A percentile compares a stretch with the other conserved stretches of the same genome.
Conservation (phyloP, 2,797 vertebrate genomes). For the Channa striata region DNA sequence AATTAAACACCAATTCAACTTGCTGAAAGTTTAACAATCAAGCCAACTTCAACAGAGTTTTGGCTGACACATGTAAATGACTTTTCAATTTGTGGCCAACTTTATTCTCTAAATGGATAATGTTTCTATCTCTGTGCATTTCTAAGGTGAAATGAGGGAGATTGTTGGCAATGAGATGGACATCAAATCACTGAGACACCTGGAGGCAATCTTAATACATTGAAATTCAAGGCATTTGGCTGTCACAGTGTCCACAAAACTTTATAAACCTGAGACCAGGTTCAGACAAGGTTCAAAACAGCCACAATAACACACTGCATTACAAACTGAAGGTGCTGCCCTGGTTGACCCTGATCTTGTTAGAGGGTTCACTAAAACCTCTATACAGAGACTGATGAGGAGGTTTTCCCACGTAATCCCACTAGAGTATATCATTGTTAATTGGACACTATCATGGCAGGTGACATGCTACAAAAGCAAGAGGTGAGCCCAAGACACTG, state of each 20-base stretch:
- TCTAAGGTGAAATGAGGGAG: neutral
- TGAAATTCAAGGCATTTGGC: neutral
- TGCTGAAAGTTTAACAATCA: neutral
- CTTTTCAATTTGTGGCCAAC: neutral
- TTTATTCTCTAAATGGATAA: neutral
- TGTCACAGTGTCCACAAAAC: neutral
- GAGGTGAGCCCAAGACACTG: constrained; percentile 21
- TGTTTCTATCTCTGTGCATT: neutral
- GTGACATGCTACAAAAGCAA: constrained; percentile 23
- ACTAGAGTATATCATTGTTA: neutral
- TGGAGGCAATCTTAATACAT: neutral
- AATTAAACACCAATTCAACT: neutral
- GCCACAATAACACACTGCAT: neutral
- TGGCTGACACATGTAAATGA: neutral
- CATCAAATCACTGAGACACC: neutral
- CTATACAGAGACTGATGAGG: no score
- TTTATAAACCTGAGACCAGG: neutral
- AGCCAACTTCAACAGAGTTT: constrained; percentile 2
- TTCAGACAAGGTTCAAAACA: neutral
- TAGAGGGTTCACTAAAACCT: no score
- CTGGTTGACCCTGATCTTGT: neutral
- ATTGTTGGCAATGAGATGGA: neutral
- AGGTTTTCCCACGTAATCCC: no score
- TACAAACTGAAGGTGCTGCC: neutral
- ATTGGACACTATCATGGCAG: neutral